Evolutionary conservation across 2,797 vertebrate genomes (phyloP).

Genomic region (Urocyon cinereoargenteus): DNA sequence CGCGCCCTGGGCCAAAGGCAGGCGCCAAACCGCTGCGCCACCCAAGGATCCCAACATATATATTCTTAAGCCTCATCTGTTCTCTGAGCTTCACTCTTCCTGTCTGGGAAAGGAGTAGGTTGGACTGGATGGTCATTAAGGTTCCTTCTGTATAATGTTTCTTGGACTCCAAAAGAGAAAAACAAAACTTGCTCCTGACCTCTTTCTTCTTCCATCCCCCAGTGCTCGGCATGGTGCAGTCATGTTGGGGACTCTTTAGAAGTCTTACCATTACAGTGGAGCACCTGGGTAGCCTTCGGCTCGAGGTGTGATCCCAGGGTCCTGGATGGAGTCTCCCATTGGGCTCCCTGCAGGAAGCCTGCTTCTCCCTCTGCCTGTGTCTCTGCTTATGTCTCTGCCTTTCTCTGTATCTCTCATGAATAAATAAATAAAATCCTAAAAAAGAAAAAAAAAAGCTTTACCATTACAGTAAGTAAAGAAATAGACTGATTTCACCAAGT

Average conservation of each 20-base stretch:
- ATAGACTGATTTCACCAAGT: background rate
- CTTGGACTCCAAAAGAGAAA: constrained; percentile 62
- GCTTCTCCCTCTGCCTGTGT: no score
- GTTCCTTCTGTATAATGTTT: constrained; percentile 48
- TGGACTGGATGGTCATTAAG: constrained; percentile 62
- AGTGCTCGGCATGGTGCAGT: background rate
- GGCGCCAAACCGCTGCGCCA: no score
- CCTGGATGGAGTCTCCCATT: no score
- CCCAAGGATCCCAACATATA: no score
- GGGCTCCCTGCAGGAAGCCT: no score
- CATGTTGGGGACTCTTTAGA: constrained; percentile 19
- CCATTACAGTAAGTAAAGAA: background rate
- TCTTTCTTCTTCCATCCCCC: background rate
- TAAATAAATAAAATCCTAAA: no score
- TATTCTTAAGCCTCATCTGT: constrained; percentile 81
- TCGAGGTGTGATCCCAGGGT: no score
- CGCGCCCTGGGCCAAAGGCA: no score
- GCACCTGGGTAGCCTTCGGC: no score
- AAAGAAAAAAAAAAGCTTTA: no score
- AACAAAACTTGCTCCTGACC: constrained; percentile 30
- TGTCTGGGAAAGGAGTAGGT: constrained; percentile 74
- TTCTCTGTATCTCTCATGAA: no score
- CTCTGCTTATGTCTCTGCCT: no score
- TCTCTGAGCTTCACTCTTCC: constrained; percentile 70
- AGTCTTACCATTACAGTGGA: background rate